Conservation (phyloP, 2,113 vertebrate species). For the Rhineura floridana region DNA sequence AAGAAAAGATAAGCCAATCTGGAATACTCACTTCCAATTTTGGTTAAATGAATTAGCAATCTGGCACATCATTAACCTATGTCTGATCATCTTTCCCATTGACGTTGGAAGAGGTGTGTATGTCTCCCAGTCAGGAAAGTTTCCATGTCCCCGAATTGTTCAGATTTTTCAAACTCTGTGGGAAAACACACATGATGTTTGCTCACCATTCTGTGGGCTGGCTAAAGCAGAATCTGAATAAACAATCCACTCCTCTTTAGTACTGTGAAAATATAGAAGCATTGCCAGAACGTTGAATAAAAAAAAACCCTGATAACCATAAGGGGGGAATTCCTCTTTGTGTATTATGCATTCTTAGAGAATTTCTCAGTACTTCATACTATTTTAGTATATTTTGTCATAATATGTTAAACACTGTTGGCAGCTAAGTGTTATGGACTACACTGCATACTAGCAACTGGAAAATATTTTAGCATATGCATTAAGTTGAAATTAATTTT, state of each 20-base stretch:
- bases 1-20: not conserved
- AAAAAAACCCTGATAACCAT: not conserved
- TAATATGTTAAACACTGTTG: not conserved
- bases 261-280: not conserved
- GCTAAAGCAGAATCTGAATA: not conserved
- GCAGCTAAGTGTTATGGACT: not conserved
- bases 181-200: not conserved
- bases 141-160: not conserved
- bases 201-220: not conserved
- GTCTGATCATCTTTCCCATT: not conserved
- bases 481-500: not conserved
- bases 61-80: not conserved
- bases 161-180: not conserved
- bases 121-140: not conserved
- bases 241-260: not conserved
- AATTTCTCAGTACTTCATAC: rapidly evolving
- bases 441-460: not conserved
- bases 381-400: not conserved
- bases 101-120: not conserved
- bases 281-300: not conserved
- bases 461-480: not conserved
- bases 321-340: not conserved
- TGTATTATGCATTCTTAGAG: rapidly evolving
- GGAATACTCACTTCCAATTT: not conserved
- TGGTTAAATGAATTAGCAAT: not conserved